Evolutionary conservation across 2,797 vertebrate genomes (phyloP), one percentile per base, ranked within the genome.

Genomic region (Dromococcyx pavoninus): DNA sequence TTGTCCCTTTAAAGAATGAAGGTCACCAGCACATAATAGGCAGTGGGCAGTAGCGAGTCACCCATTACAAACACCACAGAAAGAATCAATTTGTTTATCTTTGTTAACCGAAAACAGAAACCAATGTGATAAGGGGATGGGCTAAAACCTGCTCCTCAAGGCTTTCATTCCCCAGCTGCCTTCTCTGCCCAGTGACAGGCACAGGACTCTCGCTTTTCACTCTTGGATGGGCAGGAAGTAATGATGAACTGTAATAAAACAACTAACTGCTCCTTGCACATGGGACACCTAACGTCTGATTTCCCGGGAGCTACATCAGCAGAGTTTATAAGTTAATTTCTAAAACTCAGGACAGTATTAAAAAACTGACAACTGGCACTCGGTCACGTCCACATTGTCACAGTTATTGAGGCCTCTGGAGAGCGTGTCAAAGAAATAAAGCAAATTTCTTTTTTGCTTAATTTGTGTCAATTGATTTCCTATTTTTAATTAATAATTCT

Each of bases 401-500:
- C 94, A 86, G 93, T 93, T 97, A 97, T 96, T 88, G 86, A 84
- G 39, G 57, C 94, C 97, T 70, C 95, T 93, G 96, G 96, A 98
- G 97, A 98, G 98, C 98, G 97, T 98, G 99, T 99, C 98, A 99
- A 97, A 96, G 98, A 91, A 96, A 98, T 98, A 98, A 98, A 98
- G 98, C 88, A 94, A 95, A 98, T 98, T 98, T 97, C 97, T 98
- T 96, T 97, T 97, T 95, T 95, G 97, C 98, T 98, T 99, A 98
- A 99, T 99, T 99, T 99, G 98, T 98, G 98, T 98, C 98, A 96
- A 99, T 99, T 95, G 99, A 99, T 99, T 99, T 99, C 99, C 99
- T 98, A 98, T 99, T 99, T 99, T 98, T 98, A 99, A 99, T 99
- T 99, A 99, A 99, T 99, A 99, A 99, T 99, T 99, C 98, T 99